Base-by-base conservation (phyloP, 2,797 vertebrate species). In the Chrysocyon brachyurus region DNA sequence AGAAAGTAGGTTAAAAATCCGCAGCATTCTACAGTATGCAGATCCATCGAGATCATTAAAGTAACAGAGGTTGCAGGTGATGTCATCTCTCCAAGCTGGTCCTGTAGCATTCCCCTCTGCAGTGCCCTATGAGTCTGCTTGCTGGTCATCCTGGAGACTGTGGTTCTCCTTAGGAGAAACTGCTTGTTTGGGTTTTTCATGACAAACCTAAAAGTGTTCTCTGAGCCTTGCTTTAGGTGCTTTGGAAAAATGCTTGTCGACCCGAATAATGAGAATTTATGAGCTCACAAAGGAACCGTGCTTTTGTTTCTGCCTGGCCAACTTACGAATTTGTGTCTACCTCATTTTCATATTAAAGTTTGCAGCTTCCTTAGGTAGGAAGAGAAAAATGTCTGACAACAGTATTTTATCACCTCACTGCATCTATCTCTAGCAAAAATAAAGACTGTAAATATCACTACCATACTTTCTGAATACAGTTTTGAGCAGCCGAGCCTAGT, bases 321-420 rank as follows among this genome's bases (percentile, higher is more conserved):
- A 98, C 96, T 98, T 97, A 99, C 98, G 98, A 97, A 92, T 98
- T 98, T 99, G 96, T 98, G 98, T 99, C 99, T 99, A 99, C 99
- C 99, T 99, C 99, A 99, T 99, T 99, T 98, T 99, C 97, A 98
- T 98, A 98, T 98, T 98, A 96, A 98, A 98, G 98, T 97, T 96
- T 97, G 96, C 97, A 98, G 97, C 98, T 98, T 98, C 96, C 97
- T 46, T 98, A 98, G 98, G 98, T 97, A 98, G 98, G 97, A 95
- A 91, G 92, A 97, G 87, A 87, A 97, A 97, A 98, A 98, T 1
- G 4, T 94, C 96, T 96, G 94, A 95, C 92, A 52, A 96, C 91
- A 81, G 66, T 86, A 81, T 98, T 97, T 93, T 95, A 77, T 98
- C 95, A 96, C 97, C 96, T 97, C 93, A 92, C 87, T 97, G 66